phyloP scores from a whole-genome alignment of 2,113 vertebrate genomes.

The Motacilla alba region DNA sequence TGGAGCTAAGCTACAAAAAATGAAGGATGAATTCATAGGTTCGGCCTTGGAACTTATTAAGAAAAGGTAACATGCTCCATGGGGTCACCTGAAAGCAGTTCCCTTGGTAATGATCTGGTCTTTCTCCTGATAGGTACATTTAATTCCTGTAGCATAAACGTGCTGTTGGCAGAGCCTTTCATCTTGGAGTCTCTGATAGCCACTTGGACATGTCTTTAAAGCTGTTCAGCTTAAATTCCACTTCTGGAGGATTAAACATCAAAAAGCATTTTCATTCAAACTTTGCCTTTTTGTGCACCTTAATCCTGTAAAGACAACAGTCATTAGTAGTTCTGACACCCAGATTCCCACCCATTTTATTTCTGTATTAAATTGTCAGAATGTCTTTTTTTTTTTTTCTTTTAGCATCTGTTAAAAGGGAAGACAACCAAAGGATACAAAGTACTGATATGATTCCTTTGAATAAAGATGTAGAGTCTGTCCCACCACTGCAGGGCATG shows the following conservation, averaged over 20 bases:
- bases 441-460: background rate
- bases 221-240: background rate
- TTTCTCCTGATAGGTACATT: background rate
- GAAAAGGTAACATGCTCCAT: constrained; percentile 79
- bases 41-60: constrained; percentile 90
- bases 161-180: background rate
- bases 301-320: background rate
- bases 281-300: background rate
- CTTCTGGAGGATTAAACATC: background rate
- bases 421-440: background rate
- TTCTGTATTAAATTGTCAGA: background rate
- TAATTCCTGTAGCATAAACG: background rate
- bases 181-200: background rate
- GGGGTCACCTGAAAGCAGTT: constrained; percentile 26
- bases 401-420: background rate
- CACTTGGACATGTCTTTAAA: background rate
- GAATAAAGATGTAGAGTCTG: background rate
- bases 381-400: background rate
- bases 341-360: background rate
- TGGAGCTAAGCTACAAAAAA: constrained; percentile 87
- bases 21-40: constrained; percentile 87
- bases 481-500: background rate
- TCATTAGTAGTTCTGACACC: background rate
- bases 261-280: constrained; percentile 12
- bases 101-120: background rate